Evolutionary conservation across 1,140 invertebrate species (phyloP), one percentile per base, ranked within the genome.

Genomic region (Rhagoletis pomonella): DNA sequence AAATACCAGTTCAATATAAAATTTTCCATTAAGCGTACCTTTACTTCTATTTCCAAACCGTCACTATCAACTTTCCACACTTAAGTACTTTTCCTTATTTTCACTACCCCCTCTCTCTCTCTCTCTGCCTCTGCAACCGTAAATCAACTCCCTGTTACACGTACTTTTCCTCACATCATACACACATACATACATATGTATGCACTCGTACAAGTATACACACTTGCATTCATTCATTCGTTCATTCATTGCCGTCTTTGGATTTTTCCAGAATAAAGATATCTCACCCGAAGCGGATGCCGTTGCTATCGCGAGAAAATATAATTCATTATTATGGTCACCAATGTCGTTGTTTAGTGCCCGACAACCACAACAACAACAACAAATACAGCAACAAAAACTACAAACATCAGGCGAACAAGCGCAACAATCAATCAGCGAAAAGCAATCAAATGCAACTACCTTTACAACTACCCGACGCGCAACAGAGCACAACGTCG

Each of bases 251-350:
- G 9, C n/a, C 39, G 0, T 73, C 4, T 55, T 55, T 85, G 2
- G 29, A 55, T 86, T 55, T 86, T 86, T 86, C 1, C 86, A 86
- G 86, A 86, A 47, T 1, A 77, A 87, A 47, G 58, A 10, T 42
- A 58, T 73, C 77, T 77, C 44, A 77, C 39, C 50, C 6, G 86
- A 67, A 39, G 42, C 86, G 44, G 58, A 87, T 55, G 50, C 14
- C 9, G 39, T 29, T 12, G 86, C 65, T 58, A 39, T 29, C 10
- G 86, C 47, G 12, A 7, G 59, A 39, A 87, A 67, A 81, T 87
- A 87, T 64, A 88, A 88, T 73, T 64, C 87, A 67, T 87, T 85
- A 47, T 73, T 88, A 62, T 88, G 88, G 88, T 88, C 88, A 81
- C 86, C 88, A 84, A 73, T 88, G 62, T 87, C 86, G 59, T 14